Percentiles rank a stretch among this genome's conserved stretches.
Conservation (phyloP, 2,797 vertebrate genomes). For the Apogon talboti region DNA sequence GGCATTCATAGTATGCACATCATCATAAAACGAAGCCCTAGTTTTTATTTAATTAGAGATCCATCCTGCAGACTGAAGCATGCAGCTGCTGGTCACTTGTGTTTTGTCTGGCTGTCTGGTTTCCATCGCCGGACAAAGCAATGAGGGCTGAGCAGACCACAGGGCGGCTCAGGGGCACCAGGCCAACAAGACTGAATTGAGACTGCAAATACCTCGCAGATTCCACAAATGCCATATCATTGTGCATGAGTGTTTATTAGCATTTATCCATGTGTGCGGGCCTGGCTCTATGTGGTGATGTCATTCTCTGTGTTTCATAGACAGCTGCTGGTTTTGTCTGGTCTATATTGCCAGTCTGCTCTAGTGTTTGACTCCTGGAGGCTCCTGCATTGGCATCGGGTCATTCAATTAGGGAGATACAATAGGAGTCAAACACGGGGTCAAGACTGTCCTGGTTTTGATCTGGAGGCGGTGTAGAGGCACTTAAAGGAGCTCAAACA, state of each 20-base stretch:
- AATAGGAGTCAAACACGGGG: conserved; percentile 69
- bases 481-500: conserved; percentile 19
- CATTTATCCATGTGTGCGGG: conserved; percentile 70
- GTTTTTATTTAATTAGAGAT: conserved; percentile 39
- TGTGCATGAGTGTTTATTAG: conserved; percentile 68
- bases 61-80: conserved; percentile 14
- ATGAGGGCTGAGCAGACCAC: conserved; percentile 43
- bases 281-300: conserved; percentile 60
- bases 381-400: conserved; percentile 43
- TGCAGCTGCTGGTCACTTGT: conserved; percentile 71
- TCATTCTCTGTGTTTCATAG: conserved; percentile 57
- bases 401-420: conserved; percentile 63
- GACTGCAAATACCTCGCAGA: conserved; percentile 71
- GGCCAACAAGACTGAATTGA: conserved; percentile 67
- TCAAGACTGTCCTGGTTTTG: conserved; percentile 43
- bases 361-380: conserved; percentile 62
- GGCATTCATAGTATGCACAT: no score
- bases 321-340: conserved; percentile 61
- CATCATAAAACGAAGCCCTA: not conserved
- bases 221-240: conserved; percentile 78
- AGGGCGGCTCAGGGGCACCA: conserved; percentile 53
- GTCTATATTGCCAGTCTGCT: conserved; percentile 41
- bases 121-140: conserved; percentile 73
- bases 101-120: conserved; percentile 72
- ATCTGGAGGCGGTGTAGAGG: conserved; percentile 42